A percentile compares a stretch with the other conserved stretches of the same genome.
Conservation (phyloP, 2,113 vertebrate species). For the Osmerus mordax region DNA sequence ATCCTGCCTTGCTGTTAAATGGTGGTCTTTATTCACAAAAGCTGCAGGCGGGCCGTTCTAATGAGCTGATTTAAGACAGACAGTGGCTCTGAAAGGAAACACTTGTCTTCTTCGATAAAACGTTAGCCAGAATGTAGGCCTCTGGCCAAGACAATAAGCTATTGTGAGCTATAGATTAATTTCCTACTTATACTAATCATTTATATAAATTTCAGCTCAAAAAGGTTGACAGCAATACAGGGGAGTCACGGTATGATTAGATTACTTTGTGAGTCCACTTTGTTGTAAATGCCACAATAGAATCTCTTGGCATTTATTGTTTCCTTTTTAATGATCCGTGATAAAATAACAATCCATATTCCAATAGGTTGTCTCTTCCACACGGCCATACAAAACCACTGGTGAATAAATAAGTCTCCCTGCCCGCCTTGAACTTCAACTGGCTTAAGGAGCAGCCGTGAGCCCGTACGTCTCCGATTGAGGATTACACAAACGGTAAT, state of each 20-base stretch:
- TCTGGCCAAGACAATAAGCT: not conserved
- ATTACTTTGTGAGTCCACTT: no score
- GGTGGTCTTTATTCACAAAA: conserved; percentile 38
- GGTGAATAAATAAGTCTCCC: conserved; percentile 2
- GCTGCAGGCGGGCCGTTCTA: conserved; percentile 46
- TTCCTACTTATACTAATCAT: not conserved
- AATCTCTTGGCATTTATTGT: not conserved
- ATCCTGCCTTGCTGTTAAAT: conserved; percentile 55
- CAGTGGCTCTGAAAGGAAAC: conserved; percentile 52
- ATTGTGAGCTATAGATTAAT: not conserved
- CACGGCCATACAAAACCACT: conserved; percentile 9
- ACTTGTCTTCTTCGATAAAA: conserved; percentile 28
- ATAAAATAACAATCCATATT: conserved; percentile 31
- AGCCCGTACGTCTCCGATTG: conserved; percentile 25
- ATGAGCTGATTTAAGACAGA: conserved; percentile 51
- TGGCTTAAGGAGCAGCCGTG: not conserved
- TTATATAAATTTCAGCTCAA: not conserved
- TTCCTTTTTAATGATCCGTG: not conserved
- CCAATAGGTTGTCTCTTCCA: conserved; percentile 27
- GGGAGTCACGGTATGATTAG: not conserved
- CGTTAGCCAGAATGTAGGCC: not conserved
- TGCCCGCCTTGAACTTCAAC: not conserved
- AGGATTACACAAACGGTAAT: conserved; percentile 23
- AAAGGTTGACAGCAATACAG: not conserved
- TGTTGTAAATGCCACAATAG: not conserved